A percentile compares a stretch with the other conserved stretches of the same genome.
phyloP scores from a whole-genome alignment of 2,113 vertebrate species.

The Terrapene triunguis region DNA sequence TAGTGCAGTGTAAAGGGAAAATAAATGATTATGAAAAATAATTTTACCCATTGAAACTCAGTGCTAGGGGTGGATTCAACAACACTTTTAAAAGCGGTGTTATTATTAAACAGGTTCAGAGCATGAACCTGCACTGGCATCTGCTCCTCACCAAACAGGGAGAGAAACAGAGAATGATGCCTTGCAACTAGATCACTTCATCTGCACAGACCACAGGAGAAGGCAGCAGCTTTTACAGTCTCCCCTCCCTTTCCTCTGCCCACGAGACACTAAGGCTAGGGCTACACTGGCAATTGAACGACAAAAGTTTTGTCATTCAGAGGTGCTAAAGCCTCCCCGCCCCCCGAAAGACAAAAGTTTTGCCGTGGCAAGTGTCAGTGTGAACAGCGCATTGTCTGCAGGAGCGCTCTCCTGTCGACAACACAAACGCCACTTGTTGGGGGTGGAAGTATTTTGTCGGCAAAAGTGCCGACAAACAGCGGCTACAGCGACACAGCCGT shows the following conservation, averaged over 20 bases:
- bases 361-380: no score
- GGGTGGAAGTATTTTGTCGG: no score
- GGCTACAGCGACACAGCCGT: no score
- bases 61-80: background rate
- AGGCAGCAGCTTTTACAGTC: background rate
- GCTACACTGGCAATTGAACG: no score
- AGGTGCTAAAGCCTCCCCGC: no score
- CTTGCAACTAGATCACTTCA: background rate
- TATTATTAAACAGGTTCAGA: background rate
- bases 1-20: conserved; percentile 65
- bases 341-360: no score
- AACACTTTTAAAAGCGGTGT: background rate
- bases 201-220: accelerated
- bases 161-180: conserved; percentile 21
- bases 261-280: background rate
- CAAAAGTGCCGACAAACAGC: no score
- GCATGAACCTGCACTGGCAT: accelerated
- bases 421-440: no score
- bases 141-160: background rate
- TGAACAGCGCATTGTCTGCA: no score
- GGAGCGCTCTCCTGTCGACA: no score
- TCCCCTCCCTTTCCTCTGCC: background rate
- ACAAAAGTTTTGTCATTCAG: no score
- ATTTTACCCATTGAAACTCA: conserved; percentile 41
- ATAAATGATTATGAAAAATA: conserved; percentile 65